A percentile compares a stretch with the other conserved stretches of the same genome.
Evolutionary conservation across 2,888 invertebrate species (phyloP).

Genomic region (Plagiodera versicolora): DNA sequence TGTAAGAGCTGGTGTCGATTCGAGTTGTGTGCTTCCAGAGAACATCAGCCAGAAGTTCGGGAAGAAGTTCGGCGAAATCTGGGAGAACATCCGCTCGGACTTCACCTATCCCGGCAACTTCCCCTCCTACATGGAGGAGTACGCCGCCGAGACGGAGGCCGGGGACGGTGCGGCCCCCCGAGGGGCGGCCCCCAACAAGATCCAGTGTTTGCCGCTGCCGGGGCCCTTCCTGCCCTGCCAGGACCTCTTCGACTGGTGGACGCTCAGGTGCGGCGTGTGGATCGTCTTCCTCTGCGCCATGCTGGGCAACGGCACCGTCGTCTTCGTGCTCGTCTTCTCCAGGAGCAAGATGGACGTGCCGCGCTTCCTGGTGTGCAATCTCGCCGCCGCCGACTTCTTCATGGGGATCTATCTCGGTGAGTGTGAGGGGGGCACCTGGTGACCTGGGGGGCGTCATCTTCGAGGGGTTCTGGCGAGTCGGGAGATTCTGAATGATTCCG

Average conservation of each 20-base stretch:
- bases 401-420: constrained; percentile 92
- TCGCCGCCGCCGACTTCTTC: constrained; percentile 95
- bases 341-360: constrained; percentile 96
- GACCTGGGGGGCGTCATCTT: no score
- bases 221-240: constrained; percentile 95
- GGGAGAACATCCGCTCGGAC: constrained; percentile 71
- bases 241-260: constrained; percentile 98
- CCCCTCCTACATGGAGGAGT: constrained; percentile 72
- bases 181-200: constrained; percentile 53
- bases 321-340: constrained; percentile 88
- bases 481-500: no score
- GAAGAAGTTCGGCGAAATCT: constrained; percentile 68
- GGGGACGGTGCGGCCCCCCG: constrained; percentile 40
- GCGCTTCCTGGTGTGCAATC: constrained; percentile 92
- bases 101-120: constrained; percentile 71
- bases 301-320: constrained; percentile 94
- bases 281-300: constrained; percentile 93
- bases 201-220: constrained; percentile 82
- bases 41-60: constrained; percentile 75
- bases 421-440: no score
- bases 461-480: no score
- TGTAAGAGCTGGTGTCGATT: background rate
- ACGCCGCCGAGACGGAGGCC: constrained; percentile 67
- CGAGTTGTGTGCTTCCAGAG: constrained; percentile 57
- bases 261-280: constrained; percentile 95